A percentile compares a stretch with the other conserved stretches of the same genome.
phyloP scores from a whole-genome alignment of 2,888 invertebrate genomes.

The Chymomyza procnemis region DNA sequence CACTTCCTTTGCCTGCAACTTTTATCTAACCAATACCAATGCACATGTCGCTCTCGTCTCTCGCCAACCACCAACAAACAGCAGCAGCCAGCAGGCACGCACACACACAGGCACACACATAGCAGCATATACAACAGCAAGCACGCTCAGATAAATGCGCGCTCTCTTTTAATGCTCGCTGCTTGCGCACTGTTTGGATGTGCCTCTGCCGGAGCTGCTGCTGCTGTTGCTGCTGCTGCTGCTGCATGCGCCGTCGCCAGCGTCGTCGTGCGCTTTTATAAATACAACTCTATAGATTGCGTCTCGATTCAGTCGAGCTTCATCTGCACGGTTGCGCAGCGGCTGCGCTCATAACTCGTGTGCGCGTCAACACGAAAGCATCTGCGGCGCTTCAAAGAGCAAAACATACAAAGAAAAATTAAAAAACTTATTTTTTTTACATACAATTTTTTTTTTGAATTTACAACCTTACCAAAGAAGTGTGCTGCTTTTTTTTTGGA shows the following conservation, averaged over 20 bases:
- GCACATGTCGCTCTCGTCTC: background rate
- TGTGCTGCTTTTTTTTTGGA: background rate
- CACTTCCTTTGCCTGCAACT: conserved; percentile 60
- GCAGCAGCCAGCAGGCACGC: conserved; percentile 7
- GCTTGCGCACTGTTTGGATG: conserved; percentile 31
- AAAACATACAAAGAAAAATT: conserved; percentile 28
- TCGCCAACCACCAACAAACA: background rate
- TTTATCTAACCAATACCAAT: conserved; percentile 64
- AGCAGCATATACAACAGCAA: conserved; percentile 17
- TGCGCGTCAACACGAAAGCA: conserved; percentile 74
- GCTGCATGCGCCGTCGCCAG: conserved; percentile 21
- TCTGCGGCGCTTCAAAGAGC: conserved; percentile 46
- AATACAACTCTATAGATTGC: conserved; percentile 76
- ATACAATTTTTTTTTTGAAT: conserved; percentile 35
- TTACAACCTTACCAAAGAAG: conserved; percentile 10
- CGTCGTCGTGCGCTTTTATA: conserved; percentile 65
- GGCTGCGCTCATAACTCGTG: conserved; percentile 74
- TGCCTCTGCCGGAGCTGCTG: conserved; percentile 42
- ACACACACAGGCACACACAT: too few species aligned
- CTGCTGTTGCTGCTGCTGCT: conserved; percentile 32
- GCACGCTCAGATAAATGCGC: conserved; percentile 31
- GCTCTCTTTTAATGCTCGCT: conserved; percentile 12
- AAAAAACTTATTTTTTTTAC: conserved; percentile 32
- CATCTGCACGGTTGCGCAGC: conserved; percentile 72
- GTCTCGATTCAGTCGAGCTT: conserved; percentile 73